A percentile compares a stretch with the other conserved stretches of the same genome.
Conservation (phyloP, 2,888 invertebrate species). For the Epirrita christyi region DNA sequence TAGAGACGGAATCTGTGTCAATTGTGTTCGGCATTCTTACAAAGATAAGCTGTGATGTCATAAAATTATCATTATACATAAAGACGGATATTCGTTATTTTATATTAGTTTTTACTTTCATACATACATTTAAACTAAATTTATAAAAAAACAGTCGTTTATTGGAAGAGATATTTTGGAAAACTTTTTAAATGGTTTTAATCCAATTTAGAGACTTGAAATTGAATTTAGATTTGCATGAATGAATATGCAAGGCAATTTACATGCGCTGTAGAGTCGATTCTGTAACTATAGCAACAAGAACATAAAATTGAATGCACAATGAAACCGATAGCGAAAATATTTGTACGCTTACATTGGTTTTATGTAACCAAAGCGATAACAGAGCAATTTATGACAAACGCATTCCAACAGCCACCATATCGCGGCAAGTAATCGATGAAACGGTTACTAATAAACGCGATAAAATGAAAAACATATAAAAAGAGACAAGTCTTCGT, state of each 20-base stretch:
- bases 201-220: slow-evolving; percentile 7
- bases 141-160: too few species aligned
- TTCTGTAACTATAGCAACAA: slow-evolving; percentile 54
- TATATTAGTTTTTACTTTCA: too few species aligned
- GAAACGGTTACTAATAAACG: slow-evolving; percentile 11
- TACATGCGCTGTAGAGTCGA: slow-evolving; percentile 27
- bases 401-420: slow-evolving; percentile 15
- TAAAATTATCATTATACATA: too few species aligned
- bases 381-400: slow-evolving; percentile 30
- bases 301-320: slow-evolving; percentile 41
- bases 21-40: slow-evolving; percentile 16
- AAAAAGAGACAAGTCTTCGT: slow-evolving; percentile 5
- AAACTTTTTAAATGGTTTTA: slow-evolving; percentile 3
- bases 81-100: too few species aligned
- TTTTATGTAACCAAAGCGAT: slow-evolving; percentile 39
- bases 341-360: slow-evolving; percentile 45
- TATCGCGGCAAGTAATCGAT: slow-evolving; percentile 17
- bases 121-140: too few species aligned
- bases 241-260: slow-evolving; percentile 15
- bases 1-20: slow-evolving; percentile 36
- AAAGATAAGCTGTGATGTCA: background rate
- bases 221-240: slow-evolving; percentile 13
- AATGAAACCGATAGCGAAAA: slow-evolving; percentile 47
- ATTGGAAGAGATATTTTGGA: background rate
- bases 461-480: background rate